Evolutionary conservation across 2,113 vertebrate genomes (phyloP).

Genomic region (Epinephelus fuscoguttatus): DNA sequence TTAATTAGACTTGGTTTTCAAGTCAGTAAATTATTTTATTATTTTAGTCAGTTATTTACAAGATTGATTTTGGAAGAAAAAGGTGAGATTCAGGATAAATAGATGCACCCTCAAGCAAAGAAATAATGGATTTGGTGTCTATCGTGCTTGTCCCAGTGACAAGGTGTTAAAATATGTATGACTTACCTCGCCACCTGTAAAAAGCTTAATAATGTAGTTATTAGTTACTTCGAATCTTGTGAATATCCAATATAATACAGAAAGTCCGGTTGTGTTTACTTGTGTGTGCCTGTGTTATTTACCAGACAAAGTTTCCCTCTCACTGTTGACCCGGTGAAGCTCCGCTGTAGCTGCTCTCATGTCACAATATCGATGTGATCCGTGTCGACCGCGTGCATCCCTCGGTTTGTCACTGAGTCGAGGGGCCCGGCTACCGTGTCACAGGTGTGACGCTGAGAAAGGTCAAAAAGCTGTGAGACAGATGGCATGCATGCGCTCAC

Average conservation of each 20-base stretch:
- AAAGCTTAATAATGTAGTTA: background rate
- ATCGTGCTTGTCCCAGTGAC: background rate
- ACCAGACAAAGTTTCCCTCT: background rate
- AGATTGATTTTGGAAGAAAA: background rate
- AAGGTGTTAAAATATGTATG: background rate
- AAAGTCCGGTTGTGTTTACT: background rate
- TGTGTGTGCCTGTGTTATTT: background rate
- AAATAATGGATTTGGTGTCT: background rate
- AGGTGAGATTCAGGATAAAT: background rate
- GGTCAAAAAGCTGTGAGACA: conserved; percentile 79
- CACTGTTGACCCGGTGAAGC: conserved; percentile 10
- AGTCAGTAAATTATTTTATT: background rate
- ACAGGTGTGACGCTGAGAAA: conserved; percentile 77
- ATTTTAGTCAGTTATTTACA: background rate
- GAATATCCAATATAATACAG: background rate
- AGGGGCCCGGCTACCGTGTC: conserved; percentile 62
- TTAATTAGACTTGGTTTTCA: background rate
- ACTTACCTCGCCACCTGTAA: background rate
- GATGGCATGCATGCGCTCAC: conserved; percentile 56
- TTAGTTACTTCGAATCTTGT: background rate
- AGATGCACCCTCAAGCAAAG: background rate
- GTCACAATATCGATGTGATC: conserved; percentile 65
- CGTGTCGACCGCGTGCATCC: conserved; percentile 49
- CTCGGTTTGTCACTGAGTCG: conserved; percentile 61
- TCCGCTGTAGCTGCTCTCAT: conserved; percentile 16